Conservation (phyloP, 2,113 vertebrate species). For the Lonchura striata region DNA sequence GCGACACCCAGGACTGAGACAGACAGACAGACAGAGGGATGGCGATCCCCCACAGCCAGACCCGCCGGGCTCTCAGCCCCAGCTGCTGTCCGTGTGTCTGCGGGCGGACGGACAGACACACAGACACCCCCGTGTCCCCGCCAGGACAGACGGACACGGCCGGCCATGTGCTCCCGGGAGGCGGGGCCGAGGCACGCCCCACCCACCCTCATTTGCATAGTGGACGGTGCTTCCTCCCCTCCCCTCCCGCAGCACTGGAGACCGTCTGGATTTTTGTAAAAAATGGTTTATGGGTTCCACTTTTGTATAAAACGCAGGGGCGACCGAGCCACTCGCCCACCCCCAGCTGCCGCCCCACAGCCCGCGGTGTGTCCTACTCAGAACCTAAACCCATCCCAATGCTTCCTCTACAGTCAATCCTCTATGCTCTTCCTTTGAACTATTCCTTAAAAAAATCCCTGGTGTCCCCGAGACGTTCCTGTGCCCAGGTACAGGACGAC, state of each 20-base stretch:
- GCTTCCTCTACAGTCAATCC: conserved; percentile 69
- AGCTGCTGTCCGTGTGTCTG: too few species aligned
- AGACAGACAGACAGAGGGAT: neutral
- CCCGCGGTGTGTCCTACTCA: conserved; percentile 69
- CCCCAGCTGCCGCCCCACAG: neutral
- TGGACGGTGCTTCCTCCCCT: neutral
- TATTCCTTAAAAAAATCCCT: conserved; percentile 74
- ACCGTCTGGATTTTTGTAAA: conserved; percentile 70
- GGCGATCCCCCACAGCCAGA: neutral
- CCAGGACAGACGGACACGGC: neutral
- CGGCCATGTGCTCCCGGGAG: neutral
- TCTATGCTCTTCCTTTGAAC: conserved; percentile 73
- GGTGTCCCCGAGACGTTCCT: conserved; percentile 66
- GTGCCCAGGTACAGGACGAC: conserved; percentile 71
- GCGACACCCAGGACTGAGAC: too few species aligned
- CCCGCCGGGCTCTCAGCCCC: too few species aligned
- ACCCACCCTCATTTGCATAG: rapidly evolving
- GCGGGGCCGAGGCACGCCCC: neutral
- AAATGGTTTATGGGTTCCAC: conserved; percentile 89
- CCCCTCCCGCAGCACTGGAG: neutral
- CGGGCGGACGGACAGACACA: neutral
- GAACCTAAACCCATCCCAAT: conserved; percentile 86
- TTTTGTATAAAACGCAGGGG: conserved; percentile 93
- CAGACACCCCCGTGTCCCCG: rapidly evolving
- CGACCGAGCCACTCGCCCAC: conserved; percentile 64